Evolutionary conservation across 2,797 vertebrate genomes (phyloP), one percentile per base, ranked within the genome.

Genomic region (Ctenochaetus hawaiiensis): DNA sequence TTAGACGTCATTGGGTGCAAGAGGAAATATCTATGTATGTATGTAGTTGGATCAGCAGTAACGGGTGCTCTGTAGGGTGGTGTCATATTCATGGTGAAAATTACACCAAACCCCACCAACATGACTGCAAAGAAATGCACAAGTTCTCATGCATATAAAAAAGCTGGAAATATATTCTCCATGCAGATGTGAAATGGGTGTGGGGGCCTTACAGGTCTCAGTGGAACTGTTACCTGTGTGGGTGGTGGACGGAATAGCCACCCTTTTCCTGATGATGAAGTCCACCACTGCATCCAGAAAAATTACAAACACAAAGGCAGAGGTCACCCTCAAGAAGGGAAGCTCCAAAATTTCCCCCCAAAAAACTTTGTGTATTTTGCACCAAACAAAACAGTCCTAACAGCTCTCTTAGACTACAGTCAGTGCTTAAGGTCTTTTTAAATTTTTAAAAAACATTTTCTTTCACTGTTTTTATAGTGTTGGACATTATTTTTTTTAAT

Each of bases 191-290:
- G 56, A 43, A 48, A 20, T 18, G 26, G 30, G 44, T 22, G 56
- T 37, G 34, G 13, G 61, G 44, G 30, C 14, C 58, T 68, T 22
- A 59, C 72, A 81, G 77, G 66, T 61, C 51, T 57, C 59, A 48
- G 51, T 26, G 52, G 51, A 47, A 37, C 23, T 7, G 78, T 91
- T 93, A 93, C 92, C 91, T 93, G 92, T 93, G 78, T 92, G 88
- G 58, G 89, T 88, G 75, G 90, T 67, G 62, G 85, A 77, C 60
- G 91, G 87, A 56, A 91, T 61, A 78, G 91, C 81, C 87, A 92
- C 82, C 83, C 85, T 81, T 80, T 93, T 92, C 84, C 91, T 89
- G 88, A 91, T 89, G 87, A 93, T 87, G 64, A 92, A 85, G 83
- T 93, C 91, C 76, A 91, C 86, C 85, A 93, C 92, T 93, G 87